Evolutionary conservation across 2,797 vertebrate species (phyloP).

Genomic region (Pangasius sanitwongsei): DNA sequence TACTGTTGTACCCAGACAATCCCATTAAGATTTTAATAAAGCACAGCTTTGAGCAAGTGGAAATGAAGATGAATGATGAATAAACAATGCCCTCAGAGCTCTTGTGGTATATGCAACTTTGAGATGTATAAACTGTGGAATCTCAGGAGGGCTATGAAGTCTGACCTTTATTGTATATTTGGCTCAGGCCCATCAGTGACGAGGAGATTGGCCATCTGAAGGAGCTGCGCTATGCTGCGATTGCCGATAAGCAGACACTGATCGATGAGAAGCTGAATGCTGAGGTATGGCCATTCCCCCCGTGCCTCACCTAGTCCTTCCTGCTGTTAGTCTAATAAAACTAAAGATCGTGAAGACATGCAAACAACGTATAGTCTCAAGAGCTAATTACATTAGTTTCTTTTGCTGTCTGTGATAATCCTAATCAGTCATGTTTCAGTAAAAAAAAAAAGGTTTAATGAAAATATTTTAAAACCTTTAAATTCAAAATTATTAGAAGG

Average conservation of each 20-base stretch:
- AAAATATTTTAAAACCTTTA: background rate
- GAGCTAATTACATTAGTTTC: background rate
- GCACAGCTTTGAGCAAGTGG: background rate
- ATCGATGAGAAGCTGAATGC: conserved; percentile 85
- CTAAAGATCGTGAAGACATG: background rate
- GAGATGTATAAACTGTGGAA: background rate
- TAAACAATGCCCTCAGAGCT: background rate
- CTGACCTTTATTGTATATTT: conserved; percentile 32
- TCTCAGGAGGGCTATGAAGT: conserved; percentile 14
- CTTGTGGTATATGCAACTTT: background rate
- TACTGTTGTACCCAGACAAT: background rate
- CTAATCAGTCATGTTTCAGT: background rate
- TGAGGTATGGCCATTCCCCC: conserved; percentile 77
- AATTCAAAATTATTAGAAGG: background rate
- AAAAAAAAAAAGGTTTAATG: background rate
- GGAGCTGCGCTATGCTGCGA: conserved; percentile 85
- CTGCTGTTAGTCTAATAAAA: background rate
- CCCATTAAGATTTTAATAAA: background rate
- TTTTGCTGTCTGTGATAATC: background rate
- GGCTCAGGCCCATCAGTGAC: conserved; percentile 87
- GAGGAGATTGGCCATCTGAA: conserved; percentile 90
- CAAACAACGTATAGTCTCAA: background rate
- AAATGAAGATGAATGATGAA: background rate
- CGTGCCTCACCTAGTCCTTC: background rate
- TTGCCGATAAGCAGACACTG: conserved; percentile 84